phyloP scores from a whole-genome alignment of 2,113 vertebrate genomes.

The Orthonyx spaldingii region DNA sequence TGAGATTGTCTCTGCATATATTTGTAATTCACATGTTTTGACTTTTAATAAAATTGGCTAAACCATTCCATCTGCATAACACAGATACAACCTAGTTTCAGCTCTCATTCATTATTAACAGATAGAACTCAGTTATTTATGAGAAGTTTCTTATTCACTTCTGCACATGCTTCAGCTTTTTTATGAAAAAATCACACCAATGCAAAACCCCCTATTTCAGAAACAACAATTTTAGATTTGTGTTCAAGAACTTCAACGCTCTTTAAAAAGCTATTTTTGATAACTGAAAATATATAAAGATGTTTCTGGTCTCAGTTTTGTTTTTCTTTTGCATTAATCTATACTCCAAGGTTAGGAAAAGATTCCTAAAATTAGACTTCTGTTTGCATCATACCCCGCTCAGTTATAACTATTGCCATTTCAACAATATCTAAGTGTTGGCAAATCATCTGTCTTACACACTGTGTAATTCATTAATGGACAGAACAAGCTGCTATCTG shows the following conservation, averaged over 20 bases:
- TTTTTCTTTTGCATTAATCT: neutral
- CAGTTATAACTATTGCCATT: neutral
- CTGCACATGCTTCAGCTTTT: neutral
- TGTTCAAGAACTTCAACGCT: neutral
- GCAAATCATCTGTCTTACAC: neutral
- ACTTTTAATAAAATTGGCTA: constrained; percentile 59
- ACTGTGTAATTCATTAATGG: neutral
- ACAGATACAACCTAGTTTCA: neutral
- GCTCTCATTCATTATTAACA: constrained; percentile 22
- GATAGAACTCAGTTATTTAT: constrained; percentile 11
- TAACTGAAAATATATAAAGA: neutral
- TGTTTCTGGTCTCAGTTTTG: neutral
- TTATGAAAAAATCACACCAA: neutral
- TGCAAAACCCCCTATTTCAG: neutral
- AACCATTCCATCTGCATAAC: constrained; percentile 32
- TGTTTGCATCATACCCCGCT: neutral
- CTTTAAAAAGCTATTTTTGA: neutral
- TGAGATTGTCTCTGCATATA: constrained; percentile 17
- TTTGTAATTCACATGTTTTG: constrained; percentile 34
- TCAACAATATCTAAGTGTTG: neutral
- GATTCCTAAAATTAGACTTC: neutral
- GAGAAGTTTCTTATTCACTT: neutral
- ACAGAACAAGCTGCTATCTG: neutral
- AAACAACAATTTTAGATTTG: neutral
- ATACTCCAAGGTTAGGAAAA: neutral